These are phyloP conservation scores for Phenganax subtilis DNA, from an alignment of 92 coral and sea anemone genomes.

Conservation along the genomic window DNA sequence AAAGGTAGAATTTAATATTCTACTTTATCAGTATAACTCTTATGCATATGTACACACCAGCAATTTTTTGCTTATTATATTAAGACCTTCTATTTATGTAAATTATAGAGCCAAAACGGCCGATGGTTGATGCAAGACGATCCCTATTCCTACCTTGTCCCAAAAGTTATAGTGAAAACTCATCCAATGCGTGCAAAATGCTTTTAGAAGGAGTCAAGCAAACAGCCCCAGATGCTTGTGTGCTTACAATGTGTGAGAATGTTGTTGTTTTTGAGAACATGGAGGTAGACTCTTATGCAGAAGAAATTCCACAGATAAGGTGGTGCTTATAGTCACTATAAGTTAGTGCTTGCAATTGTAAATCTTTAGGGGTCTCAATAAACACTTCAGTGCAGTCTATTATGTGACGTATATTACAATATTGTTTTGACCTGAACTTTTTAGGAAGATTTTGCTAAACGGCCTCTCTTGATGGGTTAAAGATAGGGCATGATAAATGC, in stretches of 20 bases:
- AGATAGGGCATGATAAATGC: conserved; percentile 55
- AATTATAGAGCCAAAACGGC: conserved; percentile 40
- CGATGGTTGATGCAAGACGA: conserved; percentile 32
- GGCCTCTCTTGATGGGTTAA: conserved; percentile 1
- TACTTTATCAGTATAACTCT: neutral
- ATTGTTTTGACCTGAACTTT: no score
- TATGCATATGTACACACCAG: neutral
- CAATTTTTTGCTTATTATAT: neutral
- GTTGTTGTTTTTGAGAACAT: no score
- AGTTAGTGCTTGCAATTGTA: no score
- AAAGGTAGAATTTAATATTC: conserved; percentile 45
- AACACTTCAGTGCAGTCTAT: no score
- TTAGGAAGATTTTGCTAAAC: no score
- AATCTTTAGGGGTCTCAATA: no score
- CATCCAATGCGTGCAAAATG: conserved; percentile 26
- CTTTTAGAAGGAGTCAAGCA: conserved; percentile 35
- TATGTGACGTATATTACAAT: no score
- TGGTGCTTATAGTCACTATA: no score
- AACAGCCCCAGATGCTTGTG: conserved; percentile 32
- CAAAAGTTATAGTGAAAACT: conserved; percentile 20
- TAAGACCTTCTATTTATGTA: conserved; percentile 27
- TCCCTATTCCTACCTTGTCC: conserved; percentile 42
- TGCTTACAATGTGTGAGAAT: conserved; percentile 16
- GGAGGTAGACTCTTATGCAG: no score
- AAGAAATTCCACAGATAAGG: conserved; percentile 30